Evolutionary conservation across 2,888 invertebrate genomes (phyloP), one percentile per base, ranked within the genome.

Genomic region (Cheilosia variabilis): DNA sequence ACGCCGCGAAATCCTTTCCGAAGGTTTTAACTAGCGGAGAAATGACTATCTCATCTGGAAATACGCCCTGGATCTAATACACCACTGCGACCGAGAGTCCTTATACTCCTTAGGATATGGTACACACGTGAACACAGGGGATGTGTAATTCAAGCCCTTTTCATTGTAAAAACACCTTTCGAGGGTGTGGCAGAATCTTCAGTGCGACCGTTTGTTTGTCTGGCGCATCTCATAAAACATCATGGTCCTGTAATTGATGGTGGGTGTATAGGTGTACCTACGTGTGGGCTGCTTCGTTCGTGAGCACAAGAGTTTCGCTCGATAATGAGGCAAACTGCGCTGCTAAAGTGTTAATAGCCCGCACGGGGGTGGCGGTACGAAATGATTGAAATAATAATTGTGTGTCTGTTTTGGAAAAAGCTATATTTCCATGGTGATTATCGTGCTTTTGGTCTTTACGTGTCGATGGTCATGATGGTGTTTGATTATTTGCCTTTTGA

Each of bases 101-200:
- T 22, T 22, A 1, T 22, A 22, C 22, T 22, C 22, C 22, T 63
- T 50, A 41, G 43, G 69, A 63, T 72, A 62, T 58, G 4, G 41
- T 37, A 50, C 41, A 43, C 27, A n/a, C 31, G 27, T 27, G 37
- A 19, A 43, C 31, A 7, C 63, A 60, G 47, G 83, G 83, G 79
- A 79, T n/a, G 13, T 69, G 77, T 73, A 79, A 73, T 79, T 75
- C 19, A 79, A 84, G 79, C 73, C 73, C 55, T 71, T 80, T 58
- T 19, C 50, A 53, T 43, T 66, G 53, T 17, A 43, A 57, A n/a
- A 79, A 58, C 83, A 84, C 84, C 84, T 84, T 84, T 24, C 5
- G 47, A 65, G 80, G 84, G 84, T 84, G 84, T 66, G 84, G 84
- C 71, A 80, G 83, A 80, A 84, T 84, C 84, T 84, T 75, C 65